Percentiles rank a stretch among this genome's conserved stretches.
Conservation (phyloP, 2,797 vertebrate species). For the Sarcophilus harrisii region DNA sequence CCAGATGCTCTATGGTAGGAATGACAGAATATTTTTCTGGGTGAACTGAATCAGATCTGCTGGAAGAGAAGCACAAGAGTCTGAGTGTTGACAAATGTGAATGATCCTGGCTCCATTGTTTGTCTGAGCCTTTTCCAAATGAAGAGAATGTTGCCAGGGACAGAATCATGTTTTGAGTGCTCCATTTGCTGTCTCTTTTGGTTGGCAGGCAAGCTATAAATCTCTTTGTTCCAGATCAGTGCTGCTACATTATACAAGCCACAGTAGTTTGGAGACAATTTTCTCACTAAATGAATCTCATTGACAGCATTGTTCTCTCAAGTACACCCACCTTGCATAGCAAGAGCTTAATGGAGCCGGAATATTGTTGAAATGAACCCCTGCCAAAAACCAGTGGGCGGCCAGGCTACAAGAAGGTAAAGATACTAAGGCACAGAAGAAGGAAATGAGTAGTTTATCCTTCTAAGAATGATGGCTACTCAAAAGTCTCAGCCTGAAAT, state of each 20-base stretch:
- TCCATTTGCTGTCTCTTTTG: constrained; percentile 1
- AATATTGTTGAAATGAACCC: constrained; percentile 2
- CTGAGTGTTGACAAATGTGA: background rate
- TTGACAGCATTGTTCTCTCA: background rate
- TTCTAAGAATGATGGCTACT: background rate
- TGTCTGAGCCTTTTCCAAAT: constrained; percentile 23
- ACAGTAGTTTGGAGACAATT: background rate
- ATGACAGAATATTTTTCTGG: background rate
- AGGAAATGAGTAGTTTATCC: background rate
- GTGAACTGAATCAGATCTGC: background rate
- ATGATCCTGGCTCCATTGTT: background rate
- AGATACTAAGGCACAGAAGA: background rate
- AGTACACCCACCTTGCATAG: background rate
- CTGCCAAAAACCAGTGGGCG: background rate
- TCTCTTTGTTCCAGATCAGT: constrained; percentile 4
- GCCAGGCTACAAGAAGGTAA: background rate
- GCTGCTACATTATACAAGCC: background rate
- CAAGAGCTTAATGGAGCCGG: background rate
- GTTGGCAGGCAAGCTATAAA: constrained; percentile 11
- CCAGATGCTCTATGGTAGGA: background rate
- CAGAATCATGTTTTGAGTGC: background rate
- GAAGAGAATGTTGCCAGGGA: constrained; percentile 20
- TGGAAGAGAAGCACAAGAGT: background rate
- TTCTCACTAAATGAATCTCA: background rate
- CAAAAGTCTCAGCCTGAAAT: background rate